Conservation (phyloP, 2,113 vertebrate genomes). For the Vanacampus margaritifer region DNA sequence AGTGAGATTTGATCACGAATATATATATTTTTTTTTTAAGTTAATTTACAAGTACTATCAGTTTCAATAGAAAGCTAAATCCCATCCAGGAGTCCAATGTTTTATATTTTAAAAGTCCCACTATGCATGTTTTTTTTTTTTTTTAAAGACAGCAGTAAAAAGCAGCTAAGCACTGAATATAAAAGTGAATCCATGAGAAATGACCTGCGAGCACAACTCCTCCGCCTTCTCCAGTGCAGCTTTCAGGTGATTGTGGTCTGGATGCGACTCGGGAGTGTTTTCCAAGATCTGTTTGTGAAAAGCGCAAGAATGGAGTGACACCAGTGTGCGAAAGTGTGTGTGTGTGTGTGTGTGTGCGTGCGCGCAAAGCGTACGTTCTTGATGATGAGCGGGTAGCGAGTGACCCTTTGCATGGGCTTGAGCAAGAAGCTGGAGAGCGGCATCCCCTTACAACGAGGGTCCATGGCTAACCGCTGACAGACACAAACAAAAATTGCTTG, state of each 20-base stretch:
- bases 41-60: no score
- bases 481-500: slow-evolving; percentile 1
- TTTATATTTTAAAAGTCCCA: no score
- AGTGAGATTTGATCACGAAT: no score
- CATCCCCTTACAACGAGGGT: slow-evolving; percentile 97
- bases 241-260: slow-evolving; percentile 91
- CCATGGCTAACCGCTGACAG: slow-evolving; percentile 92
- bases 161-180: no score
- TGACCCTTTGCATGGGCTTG: slow-evolving; percentile 98
- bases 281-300: slow-evolving; percentile 82
- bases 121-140: no score
- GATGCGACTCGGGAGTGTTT: slow-evolving; percentile 94
- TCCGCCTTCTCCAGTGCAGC: slow-evolving; percentile 96
- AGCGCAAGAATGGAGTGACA: not conserved
- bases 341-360: not conserved
- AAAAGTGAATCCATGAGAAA: not conserved
- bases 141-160: not conserved
- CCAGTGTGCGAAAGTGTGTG: not conserved
- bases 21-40: no score
- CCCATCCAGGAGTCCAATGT: no score
- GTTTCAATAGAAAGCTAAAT: no score
- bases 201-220: slow-evolving; percentile 90
- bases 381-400: slow-evolving; percentile 96
- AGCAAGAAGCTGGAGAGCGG: slow-evolving; percentile 96
- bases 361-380: slow-evolving; percentile 83